phyloP scores from a whole-genome alignment of 2,113 vertebrate genomes.

The Microcebus ravelobensis region DNA sequence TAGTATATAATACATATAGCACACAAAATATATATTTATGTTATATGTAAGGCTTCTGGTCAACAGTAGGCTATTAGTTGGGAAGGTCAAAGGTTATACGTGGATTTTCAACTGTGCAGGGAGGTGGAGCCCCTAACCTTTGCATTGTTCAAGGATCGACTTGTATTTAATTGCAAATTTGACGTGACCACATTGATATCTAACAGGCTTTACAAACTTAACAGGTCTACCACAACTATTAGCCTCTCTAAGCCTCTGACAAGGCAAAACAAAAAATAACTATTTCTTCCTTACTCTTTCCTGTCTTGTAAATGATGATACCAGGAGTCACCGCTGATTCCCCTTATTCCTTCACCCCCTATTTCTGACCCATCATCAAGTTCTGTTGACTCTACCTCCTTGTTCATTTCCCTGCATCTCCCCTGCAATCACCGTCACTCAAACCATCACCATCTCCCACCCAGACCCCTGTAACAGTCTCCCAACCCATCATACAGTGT shows the following conservation, averaged over 20 bases:
- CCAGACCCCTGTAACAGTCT: too few species aligned
- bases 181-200: background rate
- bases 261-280: background rate
- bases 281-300: background rate
- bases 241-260: background rate
- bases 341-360: background rate
- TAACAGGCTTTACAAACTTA: background rate
- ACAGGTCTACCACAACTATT: background rate
- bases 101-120: too few species aligned
- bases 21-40: too few species aligned
- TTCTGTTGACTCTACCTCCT: background rate
- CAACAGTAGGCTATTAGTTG: too few species aligned
- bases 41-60: too few species aligned
- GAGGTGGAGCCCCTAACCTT: too few species aligned
- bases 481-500: background rate
- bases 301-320: background rate
- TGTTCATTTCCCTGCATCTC: background rate
- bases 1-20: too few species aligned
- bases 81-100: too few species aligned
- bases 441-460: background rate
- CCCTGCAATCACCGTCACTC: background rate
- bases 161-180: background rate
- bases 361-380: background rate
- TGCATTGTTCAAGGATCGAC: too few species aligned
- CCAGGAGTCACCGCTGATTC: background rate